A percentile compares a stretch with the other conserved stretches of the same genome.
Conservation (phyloP, 2,113 vertebrate species). For the Naja naja region DNA sequence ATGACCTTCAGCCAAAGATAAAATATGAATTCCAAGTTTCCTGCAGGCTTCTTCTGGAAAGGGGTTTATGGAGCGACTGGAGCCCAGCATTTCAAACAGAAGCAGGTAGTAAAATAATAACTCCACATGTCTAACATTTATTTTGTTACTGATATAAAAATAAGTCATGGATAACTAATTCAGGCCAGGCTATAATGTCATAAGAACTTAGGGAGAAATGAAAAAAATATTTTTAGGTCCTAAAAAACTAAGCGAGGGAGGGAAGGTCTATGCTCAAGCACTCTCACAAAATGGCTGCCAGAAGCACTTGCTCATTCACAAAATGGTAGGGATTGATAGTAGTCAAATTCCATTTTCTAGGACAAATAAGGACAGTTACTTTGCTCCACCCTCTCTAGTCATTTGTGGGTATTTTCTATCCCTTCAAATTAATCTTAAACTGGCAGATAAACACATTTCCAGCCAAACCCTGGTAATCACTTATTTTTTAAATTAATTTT, state of each 20-base stretch:
- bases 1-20: conserved; percentile 63
- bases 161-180: background rate
- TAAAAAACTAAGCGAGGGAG: background rate
- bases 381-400: background rate
- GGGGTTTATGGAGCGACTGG: conserved; percentile 74
- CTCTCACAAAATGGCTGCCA: background rate
- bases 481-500: background rate
- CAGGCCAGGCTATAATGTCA: background rate
- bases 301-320: background rate
- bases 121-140: accelerated
- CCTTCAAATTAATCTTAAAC: background rate
- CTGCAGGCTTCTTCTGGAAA: conserved; percentile 50
- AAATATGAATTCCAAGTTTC: conserved; percentile 72
- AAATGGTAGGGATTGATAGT: background rate
- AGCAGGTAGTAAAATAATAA: conserved; percentile 50
- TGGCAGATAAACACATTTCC: background rate
- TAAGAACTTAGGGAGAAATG: background rate
- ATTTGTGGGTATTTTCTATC: background rate
- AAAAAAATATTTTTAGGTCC: background rate
- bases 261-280: background rate
- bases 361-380: background rate
- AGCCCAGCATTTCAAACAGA: conserved; percentile 22
- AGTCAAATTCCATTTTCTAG: background rate
- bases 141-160: background rate
- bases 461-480: background rate